A percentile compares a stretch with the other conserved stretches of the same genome.
phyloP scores from a whole-genome alignment of 2,888 invertebrate genomes.

The Cylindroiulus punctatus region DNA sequence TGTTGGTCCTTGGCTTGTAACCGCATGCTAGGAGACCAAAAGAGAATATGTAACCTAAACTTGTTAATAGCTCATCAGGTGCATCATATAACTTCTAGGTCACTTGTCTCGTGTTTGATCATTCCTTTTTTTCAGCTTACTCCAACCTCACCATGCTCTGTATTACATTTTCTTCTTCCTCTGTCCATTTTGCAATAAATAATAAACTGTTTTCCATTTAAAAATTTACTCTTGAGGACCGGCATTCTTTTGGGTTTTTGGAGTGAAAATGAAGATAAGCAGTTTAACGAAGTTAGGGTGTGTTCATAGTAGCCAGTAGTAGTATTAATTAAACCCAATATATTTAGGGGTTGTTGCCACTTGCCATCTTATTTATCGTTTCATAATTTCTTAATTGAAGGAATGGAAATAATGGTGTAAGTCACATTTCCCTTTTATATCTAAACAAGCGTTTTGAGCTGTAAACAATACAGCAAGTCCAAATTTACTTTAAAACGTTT shows the following conservation, averaged over 20 bases:
- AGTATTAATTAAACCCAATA: too few species aligned
- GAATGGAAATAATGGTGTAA: too few species aligned
- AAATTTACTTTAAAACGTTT: too few species aligned
- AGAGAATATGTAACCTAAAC: slow-evolving; percentile 55
- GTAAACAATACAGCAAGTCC: too few species aligned
- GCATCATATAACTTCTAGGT: slow-evolving; percentile 50
- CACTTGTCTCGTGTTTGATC: slow-evolving; percentile 51
- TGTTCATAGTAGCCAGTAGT: too few species aligned
- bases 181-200: slow-evolving; percentile 56
- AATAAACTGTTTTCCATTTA: slow-evolving; percentile 54
- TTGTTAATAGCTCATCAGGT: slow-evolving; percentile 49
- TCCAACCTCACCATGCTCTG: slow-evolving; percentile 27
- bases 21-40: slow-evolving; percentile 55
- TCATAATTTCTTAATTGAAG: too few species aligned
- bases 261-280: neutral
- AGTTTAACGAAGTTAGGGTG: too few species aligned
- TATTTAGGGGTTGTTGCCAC: too few species aligned
- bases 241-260: neutral
- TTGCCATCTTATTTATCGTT: too few species aligned
- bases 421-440: too few species aligned
- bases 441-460: too few species aligned
- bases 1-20: slow-evolving; percentile 29
- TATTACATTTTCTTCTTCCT: slow-evolving; percentile 51
- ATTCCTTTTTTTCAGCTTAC: slow-evolving; percentile 42
- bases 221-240: neutral